Percentiles rank a stretch among this genome's conserved stretches.
Evolutionary conservation across 2,888 invertebrate species (phyloP).

Genomic region (Geotrupes spiniger): DNA sequence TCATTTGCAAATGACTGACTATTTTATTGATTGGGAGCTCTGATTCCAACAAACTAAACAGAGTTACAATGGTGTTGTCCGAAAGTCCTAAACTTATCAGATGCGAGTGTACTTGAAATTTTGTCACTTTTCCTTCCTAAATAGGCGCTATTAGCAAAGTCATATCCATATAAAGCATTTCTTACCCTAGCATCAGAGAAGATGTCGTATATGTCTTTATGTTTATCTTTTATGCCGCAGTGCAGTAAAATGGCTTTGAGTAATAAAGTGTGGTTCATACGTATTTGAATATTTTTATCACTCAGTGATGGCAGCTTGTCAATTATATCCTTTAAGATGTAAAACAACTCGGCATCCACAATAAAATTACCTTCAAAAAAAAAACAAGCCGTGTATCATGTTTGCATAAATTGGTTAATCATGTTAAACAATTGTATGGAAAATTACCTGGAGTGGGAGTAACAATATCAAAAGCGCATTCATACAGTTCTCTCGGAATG

Average conservation of each 20-base stretch:
- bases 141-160: slow-evolving; percentile 32
- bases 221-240: slow-evolving; percentile 73
- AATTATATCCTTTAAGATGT: slow-evolving; percentile 72
- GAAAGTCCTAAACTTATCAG: slow-evolving; percentile 66
- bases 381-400: neutral
- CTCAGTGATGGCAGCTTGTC: slow-evolving; percentile 64
- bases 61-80: slow-evolving; percentile 61
- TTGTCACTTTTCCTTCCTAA: slow-evolving; percentile 62
- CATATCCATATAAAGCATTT: slow-evolving; percentile 5
- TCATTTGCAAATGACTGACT: slow-evolving; percentile 58
- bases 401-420: too few species aligned
- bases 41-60: slow-evolving; percentile 65
- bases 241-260: slow-evolving; percentile 73
- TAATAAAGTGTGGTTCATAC: slow-evolving; percentile 77
- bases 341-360: slow-evolving; percentile 83
- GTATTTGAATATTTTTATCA: slow-evolving; percentile 65
- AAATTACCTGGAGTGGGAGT: slow-evolving; percentile 67
- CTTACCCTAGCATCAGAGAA: slow-evolving; percentile 52
- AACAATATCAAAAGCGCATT: slow-evolving; percentile 92
- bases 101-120: slow-evolving; percentile 69
- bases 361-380: slow-evolving; percentile 61
- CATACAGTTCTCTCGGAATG: slow-evolving; percentile 85
- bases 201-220: slow-evolving; percentile 53
- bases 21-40: slow-evolving; percentile 64
- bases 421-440: too few species aligned